Evolutionary conservation across 2,113 vertebrate species (phyloP), one percentile per base, ranked within the genome.

Genomic region (Kryptolebias marmoratus): DNA sequence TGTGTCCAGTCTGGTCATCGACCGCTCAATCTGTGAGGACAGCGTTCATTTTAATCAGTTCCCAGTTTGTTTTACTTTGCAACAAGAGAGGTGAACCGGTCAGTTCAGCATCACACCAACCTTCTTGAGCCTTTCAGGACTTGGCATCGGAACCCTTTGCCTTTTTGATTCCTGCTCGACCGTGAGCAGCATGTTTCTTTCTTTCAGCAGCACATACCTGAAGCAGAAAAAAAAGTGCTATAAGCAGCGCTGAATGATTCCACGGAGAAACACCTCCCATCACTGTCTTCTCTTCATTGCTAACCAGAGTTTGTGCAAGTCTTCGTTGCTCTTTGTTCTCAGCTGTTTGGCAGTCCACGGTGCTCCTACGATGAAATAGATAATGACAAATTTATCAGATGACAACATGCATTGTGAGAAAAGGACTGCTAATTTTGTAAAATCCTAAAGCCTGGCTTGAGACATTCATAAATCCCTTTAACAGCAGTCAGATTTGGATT

Each of bases 291-390:
- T 31, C 0, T 18, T 15, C 32, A 27, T 10, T 11, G 36, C 84
- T 90, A 88, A 98, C 98, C 98, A 99, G 36, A 99, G 96, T 85
- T 98, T 98, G 91, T 99, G 98, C 66, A 99, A 91, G 77, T 99
- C 97, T 91, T 97, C 96, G 36, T 94, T 98, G 75, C 96, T 97
- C 90, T 99, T 99, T 42, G 92, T 89, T 83, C 98, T 93, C 45
- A 99, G 91, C 11, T 95, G 96, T 78, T 94, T 95, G 73, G 94
- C 91, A 1, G 95, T 95, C 98, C 98, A 99, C 0, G 96, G 91
- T 79, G 96, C 96, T 50, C 96, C 98, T 99, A 11, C 4, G 5
- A 65, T 18, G 14, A 15, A 3, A 58, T 11, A 47, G 49, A 47
- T 9, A n/a, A 2, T 18, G 44, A 63, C 27, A 16, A 14, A 31